Base-by-base conservation (phyloP, 2,797 vertebrate genomes). In the Sebastes cheni region DNA sequence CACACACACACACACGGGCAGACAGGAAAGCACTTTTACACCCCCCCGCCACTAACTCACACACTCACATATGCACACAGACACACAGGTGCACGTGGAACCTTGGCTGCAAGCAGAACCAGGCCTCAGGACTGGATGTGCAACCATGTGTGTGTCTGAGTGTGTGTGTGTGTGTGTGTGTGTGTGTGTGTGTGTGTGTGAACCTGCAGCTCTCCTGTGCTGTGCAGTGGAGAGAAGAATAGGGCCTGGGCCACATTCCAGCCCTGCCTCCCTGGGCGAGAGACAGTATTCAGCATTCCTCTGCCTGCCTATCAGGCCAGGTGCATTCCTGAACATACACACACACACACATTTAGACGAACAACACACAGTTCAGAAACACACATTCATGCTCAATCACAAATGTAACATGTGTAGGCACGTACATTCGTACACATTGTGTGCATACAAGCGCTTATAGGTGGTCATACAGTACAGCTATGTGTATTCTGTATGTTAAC, bases 211-310 rank as follows among this genome's bases (percentile, higher is more conserved):
- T 86, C 83, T 89, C 83, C 89, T 91, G 84, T 85, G 81, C 87
- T 90, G 92, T 90, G 90, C 82, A 91, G 80, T 88, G 88, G 85
- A 93, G 86, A 88, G 92, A 91, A 93, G 94, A 94, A 94, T 91
- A 93, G 88, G 88, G 90, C 92, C 92, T 85, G 90, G 92, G 91
- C 91, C 94, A 93, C 95, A 96, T 96, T 95, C 95, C 95, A 94
- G 88, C 81, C 89, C 86, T 93, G 89, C 92, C 93, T 95, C 94
- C 94, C 88, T 93, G 92, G 93, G 92, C 67, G 91, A 94, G 91
- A 93, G 91, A 93, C 89, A 88, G 92, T 88, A 82, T 92, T 93
- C 91, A 92, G 91, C 95, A 95, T 96, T 96, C 95, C 92, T 89
- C 85, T 87, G 88, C 92, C 90, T 94, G 91, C 88, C 89, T 91